These are phyloP conservation scores for Cosmia pyralina DNA, from an alignment of 2,888 invertebrate species.

Conservation along the genomic window DNA sequence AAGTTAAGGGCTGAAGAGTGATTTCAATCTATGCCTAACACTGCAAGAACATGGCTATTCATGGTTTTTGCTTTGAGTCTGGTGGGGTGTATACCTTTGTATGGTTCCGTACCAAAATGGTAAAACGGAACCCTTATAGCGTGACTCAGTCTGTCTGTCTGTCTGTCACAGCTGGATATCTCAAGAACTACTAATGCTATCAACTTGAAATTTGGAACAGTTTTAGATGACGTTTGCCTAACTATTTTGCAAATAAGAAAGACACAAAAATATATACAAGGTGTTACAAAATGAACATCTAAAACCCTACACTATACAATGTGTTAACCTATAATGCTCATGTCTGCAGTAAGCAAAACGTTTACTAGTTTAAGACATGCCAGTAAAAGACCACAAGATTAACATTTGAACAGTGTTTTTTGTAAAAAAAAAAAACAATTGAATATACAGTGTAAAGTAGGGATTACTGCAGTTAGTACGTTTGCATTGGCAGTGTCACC, in stretches of 20 bases:
- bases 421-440: not conserved
- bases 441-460: constrained; percentile 3
- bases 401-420: constrained; percentile 16
- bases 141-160: too few relatives aligned
- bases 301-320: too few relatives aligned
- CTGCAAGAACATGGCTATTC: constrained; percentile 1
- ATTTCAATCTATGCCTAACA: constrained; percentile 37
- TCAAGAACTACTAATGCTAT: too few relatives aligned
- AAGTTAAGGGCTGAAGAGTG: constrained; percentile 47
- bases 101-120: too few relatives aligned
- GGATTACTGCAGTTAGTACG: constrained; percentile 29
- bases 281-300: not conserved
- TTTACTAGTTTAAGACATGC: not conserved
- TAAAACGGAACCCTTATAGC: too few relatives aligned
- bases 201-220: too few relatives aligned
- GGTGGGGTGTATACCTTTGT: too few relatives aligned
- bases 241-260: too few relatives aligned
- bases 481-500: constrained; percentile 19
- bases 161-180: too few relatives aligned
- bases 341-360: not conserved
- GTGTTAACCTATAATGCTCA: not conserved
- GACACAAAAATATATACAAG: too few relatives aligned
- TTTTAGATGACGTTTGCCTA: too few relatives aligned
- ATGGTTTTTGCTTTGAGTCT: not conserved
- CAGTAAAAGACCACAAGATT: not conserved